A percentile compares a stretch with the other conserved stretches of the same genome.
Conservation (phyloP, 2,888 invertebrate genomes). For the Ophion ventricosus region DNA sequence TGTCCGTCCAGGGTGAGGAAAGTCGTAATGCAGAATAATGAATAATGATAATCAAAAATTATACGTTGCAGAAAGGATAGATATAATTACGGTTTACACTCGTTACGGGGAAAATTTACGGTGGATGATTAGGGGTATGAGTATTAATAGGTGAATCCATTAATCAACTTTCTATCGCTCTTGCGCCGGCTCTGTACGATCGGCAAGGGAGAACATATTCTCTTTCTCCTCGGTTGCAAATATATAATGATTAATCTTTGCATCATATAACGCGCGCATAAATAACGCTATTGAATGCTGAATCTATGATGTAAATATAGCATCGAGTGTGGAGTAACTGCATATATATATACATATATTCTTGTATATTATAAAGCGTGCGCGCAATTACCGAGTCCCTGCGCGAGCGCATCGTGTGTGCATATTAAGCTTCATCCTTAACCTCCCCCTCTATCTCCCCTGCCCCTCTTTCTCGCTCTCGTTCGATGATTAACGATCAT, state of each 20-base stretch:
- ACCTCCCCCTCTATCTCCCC: background rate
- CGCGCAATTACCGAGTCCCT: constrained; percentile 57
- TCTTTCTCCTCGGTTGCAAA: constrained; percentile 27
- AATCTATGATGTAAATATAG: constrained; percentile 30
- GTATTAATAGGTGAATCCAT: constrained; percentile 65
- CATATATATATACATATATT: background rate
- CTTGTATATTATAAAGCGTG: constrained; percentile 41
- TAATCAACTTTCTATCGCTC: constrained; percentile 55
- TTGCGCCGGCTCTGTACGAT: constrained; percentile 2
- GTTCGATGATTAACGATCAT: constrained; percentile 69
- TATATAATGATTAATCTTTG: constrained; percentile 64
- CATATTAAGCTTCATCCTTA: constrained; percentile 6
- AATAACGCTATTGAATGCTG: constrained; percentile 65
- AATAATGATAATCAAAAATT: constrained; percentile 42
- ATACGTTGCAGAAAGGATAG: constrained; percentile 27
- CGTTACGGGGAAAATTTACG: constrained; percentile 63
- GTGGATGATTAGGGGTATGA: constrained; percentile 64
- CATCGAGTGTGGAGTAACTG: constrained; percentile 44
- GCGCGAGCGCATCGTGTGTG: constrained; percentile 26
- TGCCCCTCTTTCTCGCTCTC: constrained; percentile 52
- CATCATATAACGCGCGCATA: constrained; percentile 61
- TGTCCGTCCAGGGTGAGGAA: constrained; percentile 5
- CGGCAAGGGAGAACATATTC: constrained; percentile 23
- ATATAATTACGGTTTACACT: constrained; percentile 59
- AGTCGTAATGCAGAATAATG: constrained; percentile 29